Conservation (phyloP, 2,888 invertebrate genomes). For the Netelia virgata region DNA sequence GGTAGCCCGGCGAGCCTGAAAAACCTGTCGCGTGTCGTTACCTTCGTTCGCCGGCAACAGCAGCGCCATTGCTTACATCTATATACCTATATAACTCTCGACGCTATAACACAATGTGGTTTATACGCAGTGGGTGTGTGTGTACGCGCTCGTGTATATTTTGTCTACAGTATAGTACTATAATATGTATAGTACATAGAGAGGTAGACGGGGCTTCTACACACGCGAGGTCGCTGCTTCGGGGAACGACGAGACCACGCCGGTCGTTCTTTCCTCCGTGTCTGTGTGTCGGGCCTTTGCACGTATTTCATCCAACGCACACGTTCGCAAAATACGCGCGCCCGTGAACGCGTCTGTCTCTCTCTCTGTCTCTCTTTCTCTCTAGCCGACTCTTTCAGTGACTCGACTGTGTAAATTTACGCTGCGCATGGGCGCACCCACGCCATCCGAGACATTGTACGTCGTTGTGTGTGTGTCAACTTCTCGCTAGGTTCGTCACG, state of each 20-base stretch:
- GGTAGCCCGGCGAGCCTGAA: constrained; percentile 47
- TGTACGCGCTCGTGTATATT: background rate
- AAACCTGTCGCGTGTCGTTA: constrained; percentile 65
- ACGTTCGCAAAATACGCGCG: constrained; percentile 54
- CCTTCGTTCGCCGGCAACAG: constrained; percentile 36
- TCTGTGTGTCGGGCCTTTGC: constrained; percentile 1
- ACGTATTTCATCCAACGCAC: constrained; percentile 30
- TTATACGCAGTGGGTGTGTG: background rate
- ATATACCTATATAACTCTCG: constrained; percentile 24
- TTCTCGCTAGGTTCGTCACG: constrained; percentile 6
- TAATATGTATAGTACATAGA: constrained; percentile 43
- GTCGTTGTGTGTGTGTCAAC: background rate
- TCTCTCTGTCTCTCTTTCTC: constrained; percentile 9
- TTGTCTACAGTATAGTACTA: constrained; percentile 17
- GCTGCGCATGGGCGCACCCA: constrained; percentile 65
- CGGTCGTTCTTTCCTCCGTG: background rate
- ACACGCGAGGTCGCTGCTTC: constrained; percentile 60
- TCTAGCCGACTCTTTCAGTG: constrained; percentile 9
- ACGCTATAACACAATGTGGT: constrained; percentile 9
- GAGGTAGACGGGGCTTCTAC: constrained; percentile 38
- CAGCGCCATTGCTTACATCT: constrained; percentile 22
- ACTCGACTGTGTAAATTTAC: constrained; percentile 64
- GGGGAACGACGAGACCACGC: constrained; percentile 38
- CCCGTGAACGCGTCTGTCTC: constrained; percentile 35
- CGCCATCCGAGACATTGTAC: constrained; percentile 53